These are phyloP conservation scores for Aurelia sp. DNA, from an alignment of 30 jellyfish, hydroid and myxozoan genomes.

Conservation along the genomic window DNA sequence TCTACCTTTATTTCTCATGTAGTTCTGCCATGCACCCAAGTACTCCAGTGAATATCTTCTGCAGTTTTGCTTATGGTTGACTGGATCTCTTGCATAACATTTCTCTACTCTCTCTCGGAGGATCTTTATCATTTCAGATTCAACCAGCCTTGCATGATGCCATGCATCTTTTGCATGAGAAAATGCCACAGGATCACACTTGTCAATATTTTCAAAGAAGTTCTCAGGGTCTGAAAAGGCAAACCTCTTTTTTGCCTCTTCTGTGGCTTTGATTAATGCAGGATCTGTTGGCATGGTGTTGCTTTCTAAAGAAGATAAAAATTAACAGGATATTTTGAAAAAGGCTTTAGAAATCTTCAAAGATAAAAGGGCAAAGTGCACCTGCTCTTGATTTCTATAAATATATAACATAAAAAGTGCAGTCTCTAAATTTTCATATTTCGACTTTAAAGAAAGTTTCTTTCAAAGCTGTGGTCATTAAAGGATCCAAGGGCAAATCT, in stretches of 20 bases:
- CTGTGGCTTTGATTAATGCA: slow-evolving; percentile 42
- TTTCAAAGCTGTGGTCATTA: too few species aligned
- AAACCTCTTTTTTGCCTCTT: slow-evolving; percentile 49
- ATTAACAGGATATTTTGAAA: too few species aligned
- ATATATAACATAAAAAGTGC: too few species aligned
- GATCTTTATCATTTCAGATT: slow-evolving; percentile 79
- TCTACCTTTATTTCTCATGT: slow-evolving; percentile 79
- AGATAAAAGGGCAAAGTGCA: too few species aligned
- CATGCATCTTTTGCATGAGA: slow-evolving; percentile 70
- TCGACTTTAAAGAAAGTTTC: too few species aligned
- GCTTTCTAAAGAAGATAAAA: too few species aligned
- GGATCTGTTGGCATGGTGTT: slow-evolving; percentile 12
- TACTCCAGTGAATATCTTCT: slow-evolving; percentile 68
- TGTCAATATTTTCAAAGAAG: slow-evolving; percentile 68
- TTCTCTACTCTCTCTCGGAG: slow-evolving; percentile 59
- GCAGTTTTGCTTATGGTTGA: slow-evolving; percentile 76
- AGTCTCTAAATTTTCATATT: too few species aligned
- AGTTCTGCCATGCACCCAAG: slow-evolving; percentile 79
- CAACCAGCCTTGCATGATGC: slow-evolving; percentile 77
- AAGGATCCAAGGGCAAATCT: too few species aligned
- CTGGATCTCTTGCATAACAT: slow-evolving; percentile 84
- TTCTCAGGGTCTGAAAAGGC: slow-evolving; percentile 64
- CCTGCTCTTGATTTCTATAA: too few species aligned
- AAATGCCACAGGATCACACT: slow-evolving; percentile 75
- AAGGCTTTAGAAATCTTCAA: too few species aligned